A percentile compares a stretch with the other conserved stretches of the same genome.
Conservation (phyloP, 2,113 vertebrate genomes). For the Pelecanoides urinatrix region DNA sequence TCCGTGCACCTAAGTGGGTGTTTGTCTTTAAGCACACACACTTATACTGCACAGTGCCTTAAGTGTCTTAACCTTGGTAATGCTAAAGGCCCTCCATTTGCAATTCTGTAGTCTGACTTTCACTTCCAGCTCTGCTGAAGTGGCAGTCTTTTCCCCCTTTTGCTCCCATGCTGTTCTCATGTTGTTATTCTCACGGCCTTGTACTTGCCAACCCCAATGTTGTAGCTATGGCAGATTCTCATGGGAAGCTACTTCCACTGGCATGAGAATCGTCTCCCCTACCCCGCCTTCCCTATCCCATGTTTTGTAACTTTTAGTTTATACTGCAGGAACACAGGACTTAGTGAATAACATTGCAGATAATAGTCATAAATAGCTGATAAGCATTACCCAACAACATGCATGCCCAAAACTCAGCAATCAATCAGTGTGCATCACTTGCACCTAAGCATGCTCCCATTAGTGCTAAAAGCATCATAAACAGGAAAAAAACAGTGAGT, state of each 20-base stretch:
- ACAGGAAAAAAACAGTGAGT: background rate
- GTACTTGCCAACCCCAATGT: background rate
- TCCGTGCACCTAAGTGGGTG: background rate
- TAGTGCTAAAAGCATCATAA: background rate
- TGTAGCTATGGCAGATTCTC: background rate
- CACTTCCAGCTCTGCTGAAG: background rate
- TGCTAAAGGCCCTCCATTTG: background rate
- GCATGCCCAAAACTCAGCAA: background rate
- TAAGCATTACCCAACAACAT: background rate
- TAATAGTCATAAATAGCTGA: background rate
- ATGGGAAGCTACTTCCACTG: background rate
- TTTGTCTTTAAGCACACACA: background rate
- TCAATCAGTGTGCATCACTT: background rate
- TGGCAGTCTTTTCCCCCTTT: background rate
- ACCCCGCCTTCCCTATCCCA: background rate
- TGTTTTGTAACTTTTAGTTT: background rate
- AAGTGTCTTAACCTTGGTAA: background rate
- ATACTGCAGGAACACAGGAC: background rate
- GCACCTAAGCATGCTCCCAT: background rate
- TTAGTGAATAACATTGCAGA: background rate
- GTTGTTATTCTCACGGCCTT: background rate
- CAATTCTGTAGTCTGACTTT: background rate
- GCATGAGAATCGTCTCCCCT: background rate
- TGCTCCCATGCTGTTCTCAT: background rate
- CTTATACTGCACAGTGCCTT: background rate